Conservation (phyloP, 1,140 invertebrate species). For the Magallana gigas region DNA sequence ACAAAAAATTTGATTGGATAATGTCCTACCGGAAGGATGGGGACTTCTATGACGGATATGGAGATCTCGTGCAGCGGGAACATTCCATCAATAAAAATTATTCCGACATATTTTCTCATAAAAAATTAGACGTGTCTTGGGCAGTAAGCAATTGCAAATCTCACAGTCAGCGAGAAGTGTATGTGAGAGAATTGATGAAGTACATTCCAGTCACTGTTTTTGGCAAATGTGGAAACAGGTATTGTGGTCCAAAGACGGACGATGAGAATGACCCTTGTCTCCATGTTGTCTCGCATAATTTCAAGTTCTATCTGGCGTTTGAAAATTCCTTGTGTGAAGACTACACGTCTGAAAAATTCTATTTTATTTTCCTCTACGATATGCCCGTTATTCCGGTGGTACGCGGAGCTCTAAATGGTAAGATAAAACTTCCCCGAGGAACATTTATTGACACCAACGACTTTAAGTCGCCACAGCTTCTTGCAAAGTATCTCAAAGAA, state of each 20-base stretch:
- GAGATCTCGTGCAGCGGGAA: constrained; percentile 16
- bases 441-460: constrained; percentile 85
- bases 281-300: constrained; percentile 59
- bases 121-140: constrained; percentile 81
- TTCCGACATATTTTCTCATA: constrained; percentile 38
- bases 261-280: constrained; percentile 51
- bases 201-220: constrained; percentile 84
- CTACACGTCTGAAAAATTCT: constrained; percentile 97
- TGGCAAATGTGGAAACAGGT: constrained; percentile 81
- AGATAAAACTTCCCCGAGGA: constrained; percentile 82
- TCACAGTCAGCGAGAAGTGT: constrained; percentile 81
- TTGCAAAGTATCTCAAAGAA: constrained; percentile 81
- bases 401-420: constrained; percentile 83
- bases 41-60: constrained; percentile 62
- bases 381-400: constrained; percentile 85
- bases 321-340: constrained; percentile 96
- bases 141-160: constrained; percentile 84
- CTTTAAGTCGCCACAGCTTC: constrained; percentile 79
- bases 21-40: constrained; percentile 87
- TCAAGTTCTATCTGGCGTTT: constrained; percentile 79
- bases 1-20: constrained; percentile 85
- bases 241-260: constrained; percentile 37
- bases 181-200: constrained; percentile 81
- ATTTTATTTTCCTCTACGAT: constrained; percentile 56
- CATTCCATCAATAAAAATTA: not conserved